Conservation (phyloP, 2,888 invertebrate species). For the Agonopterix heracliana region DNA sequence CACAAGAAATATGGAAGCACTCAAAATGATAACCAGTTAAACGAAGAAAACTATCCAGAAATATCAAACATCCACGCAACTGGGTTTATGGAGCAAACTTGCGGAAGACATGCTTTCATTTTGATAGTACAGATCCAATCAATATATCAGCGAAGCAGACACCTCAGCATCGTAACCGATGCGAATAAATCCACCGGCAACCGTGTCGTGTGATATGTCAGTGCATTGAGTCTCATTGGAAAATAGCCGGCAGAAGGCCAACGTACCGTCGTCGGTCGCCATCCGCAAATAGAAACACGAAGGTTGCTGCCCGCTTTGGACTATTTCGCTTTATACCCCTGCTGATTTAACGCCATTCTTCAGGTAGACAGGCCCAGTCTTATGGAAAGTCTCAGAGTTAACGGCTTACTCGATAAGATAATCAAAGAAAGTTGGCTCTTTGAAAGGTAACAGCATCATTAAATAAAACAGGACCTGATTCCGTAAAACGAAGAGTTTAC, state of each 20-base stretch:
- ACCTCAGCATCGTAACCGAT: slow-evolving; percentile 10
- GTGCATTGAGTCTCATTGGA: slow-evolving; percentile 48
- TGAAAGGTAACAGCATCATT: neutral
- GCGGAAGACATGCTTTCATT: neutral
- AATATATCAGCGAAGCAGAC: neutral
- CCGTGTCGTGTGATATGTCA: slow-evolving; percentile 40
- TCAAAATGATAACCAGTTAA: no score
- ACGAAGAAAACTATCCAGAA: no score
- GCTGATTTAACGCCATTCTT: slow-evolving; percentile 12
- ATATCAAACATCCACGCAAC: neutral
- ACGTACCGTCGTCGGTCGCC: slow-evolving; percentile 49
- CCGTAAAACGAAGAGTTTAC: neutral
- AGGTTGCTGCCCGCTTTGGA: slow-evolving; percentile 62
- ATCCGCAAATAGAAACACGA: slow-evolving; percentile 63
- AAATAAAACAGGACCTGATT: no score
- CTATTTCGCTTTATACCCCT: slow-evolving; percentile 43
- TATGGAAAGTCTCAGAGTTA: slow-evolving; percentile 14
- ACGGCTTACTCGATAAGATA: slow-evolving; percentile 6
- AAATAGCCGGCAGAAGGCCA: slow-evolving; percentile 65
- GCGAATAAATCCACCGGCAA: slow-evolving; percentile 27
- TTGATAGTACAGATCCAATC: neutral
- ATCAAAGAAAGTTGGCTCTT: slow-evolving; percentile 1
- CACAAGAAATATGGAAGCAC: no score
- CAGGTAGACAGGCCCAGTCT: neutral
- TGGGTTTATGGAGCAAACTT: neutral